Base-by-base conservation (phyloP, 2,888 invertebrate species). In the Meteorus cinctellus region DNA sequence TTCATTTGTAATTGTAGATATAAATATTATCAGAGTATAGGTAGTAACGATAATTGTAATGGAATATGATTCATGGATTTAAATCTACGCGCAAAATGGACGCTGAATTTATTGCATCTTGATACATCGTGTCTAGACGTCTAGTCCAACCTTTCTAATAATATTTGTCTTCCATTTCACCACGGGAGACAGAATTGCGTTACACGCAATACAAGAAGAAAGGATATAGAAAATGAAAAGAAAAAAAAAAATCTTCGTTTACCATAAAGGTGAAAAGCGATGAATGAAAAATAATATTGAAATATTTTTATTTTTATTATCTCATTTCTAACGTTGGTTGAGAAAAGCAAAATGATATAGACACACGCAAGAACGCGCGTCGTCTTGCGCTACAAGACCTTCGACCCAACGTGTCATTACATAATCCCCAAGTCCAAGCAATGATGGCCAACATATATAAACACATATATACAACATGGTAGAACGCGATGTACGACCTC, bases 341-440 rank as follows among this genome's bases (percentile, higher is more conserved):
- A 8, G 41, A 41, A 12, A 41, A 41, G 41, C 12, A 41, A 41
- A 41, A 41, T 12, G 41, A 27, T 48, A 41, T 31, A 66, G 36
- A 36, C 27, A 69, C n/a, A 51, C 19, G 27, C 14, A n/a, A 75
- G 65, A 51, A 70, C 70, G 55, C 69, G 55, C 69, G 48, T 48
- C 24, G 48, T 34, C 24, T n/a, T 24, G 62, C 62, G 65, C 19
- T 27, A 59, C 27, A 27, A 55, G 31, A 70, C 75, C 70, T 70
- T 75, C 29, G 75, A 75, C 75, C 70, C 29, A 31, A 24, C 41
- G 63, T 70, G 63, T 75, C 75, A 75, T 75, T 70, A 70, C 70
- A 70, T 75, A 75, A 75, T 75, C 75, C 65, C 70, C 27, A 62
- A 45, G 69, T 69, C 69, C 70, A 69, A 24, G 51, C 51, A 65